These are phyloP conservation scores for Brachionus angularis DNA, from an alignment of 1,140 invertebrate species.

Conservation along the genomic window DNA sequence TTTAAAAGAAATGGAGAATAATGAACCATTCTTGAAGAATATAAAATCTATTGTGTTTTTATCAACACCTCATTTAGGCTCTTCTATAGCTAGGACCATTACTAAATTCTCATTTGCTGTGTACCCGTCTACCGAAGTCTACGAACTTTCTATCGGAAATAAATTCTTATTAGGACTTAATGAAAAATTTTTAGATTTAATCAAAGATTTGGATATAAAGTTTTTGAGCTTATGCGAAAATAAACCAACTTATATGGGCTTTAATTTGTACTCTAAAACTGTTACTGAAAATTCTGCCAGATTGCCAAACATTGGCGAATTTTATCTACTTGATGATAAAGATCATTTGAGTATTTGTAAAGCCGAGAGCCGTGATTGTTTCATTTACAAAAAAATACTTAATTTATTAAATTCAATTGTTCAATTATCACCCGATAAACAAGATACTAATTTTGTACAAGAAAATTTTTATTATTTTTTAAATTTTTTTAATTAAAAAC, in stretches of 20 bases:
- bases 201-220: constrained; percentile 1
- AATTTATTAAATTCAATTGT: constrained; percentile 15
- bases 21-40: neutral
- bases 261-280: constrained; percentile 29
- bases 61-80: constrained; percentile 19
- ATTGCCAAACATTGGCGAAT: neutral
- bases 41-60: constrained; percentile 25
- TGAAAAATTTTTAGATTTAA: constrained; percentile 15
- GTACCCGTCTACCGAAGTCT: neutral
- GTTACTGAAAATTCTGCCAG: neutral
- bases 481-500: too few species aligned
- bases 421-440: too few species aligned
- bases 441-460: too few species aligned
- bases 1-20: neutral
- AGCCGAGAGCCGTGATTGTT: constrained; percentile 22
- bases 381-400: constrained; percentile 14
- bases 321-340: neutral
- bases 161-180: constrained; percentile 25
- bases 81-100: constrained; percentile 21
- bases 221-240: constrained; percentile 40
- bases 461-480: too few species aligned
- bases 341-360: constrained; percentile 43
- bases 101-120: constrained; percentile 32
- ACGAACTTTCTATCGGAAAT: constrained; percentile 10
- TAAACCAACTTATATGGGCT: constrained; percentile 12